Evolutionary conservation across 2,113 vertebrate genomes (phyloP).

Genomic region (Lophura nycthemera): DNA sequence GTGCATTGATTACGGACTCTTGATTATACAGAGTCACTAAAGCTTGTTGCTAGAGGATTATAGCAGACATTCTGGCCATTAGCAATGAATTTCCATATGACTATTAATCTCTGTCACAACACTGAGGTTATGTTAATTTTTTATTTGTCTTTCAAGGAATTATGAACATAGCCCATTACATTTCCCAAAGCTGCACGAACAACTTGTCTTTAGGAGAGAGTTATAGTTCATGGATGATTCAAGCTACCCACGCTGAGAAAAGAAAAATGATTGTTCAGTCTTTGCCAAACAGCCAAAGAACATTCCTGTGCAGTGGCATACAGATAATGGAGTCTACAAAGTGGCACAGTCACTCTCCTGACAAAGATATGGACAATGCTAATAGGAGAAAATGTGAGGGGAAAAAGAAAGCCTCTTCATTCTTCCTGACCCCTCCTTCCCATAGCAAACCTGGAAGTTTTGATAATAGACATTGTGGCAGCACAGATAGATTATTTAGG

Average conservation of each 20-base stretch:
- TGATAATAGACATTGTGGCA: not conserved
- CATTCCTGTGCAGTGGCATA: not conserved
- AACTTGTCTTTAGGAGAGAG: constrained; percentile 52
- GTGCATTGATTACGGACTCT: constrained; percentile 27
- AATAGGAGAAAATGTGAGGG: not conserved
- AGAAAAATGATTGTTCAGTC: constrained; percentile 22
- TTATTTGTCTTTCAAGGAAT: constrained; percentile 69
- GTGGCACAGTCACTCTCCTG: not conserved
- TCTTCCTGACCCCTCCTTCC: not conserved
- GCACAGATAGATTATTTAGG: not conserved
- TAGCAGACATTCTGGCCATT: constrained; percentile 40
- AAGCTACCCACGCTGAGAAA: not conserved
- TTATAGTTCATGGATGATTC: constrained; percentile 53
- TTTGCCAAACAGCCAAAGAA: constrained; percentile 25
- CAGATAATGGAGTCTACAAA: not conserved
- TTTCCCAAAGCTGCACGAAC: constrained; percentile 64
- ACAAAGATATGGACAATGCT: not conserved
- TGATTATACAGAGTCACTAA: not conserved
- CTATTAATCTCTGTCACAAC: constrained; percentile 64
- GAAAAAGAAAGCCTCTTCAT: not conserved
- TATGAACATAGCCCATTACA: constrained; percentile 59
- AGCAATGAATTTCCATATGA: constrained; percentile 51
- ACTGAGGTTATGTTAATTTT: constrained; percentile 61
- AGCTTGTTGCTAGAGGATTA: constrained; percentile 51
- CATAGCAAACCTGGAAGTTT: not conserved